Base-by-base conservation (phyloP, 2,797 vertebrate species). In the Falco peregrinus region DNA sequence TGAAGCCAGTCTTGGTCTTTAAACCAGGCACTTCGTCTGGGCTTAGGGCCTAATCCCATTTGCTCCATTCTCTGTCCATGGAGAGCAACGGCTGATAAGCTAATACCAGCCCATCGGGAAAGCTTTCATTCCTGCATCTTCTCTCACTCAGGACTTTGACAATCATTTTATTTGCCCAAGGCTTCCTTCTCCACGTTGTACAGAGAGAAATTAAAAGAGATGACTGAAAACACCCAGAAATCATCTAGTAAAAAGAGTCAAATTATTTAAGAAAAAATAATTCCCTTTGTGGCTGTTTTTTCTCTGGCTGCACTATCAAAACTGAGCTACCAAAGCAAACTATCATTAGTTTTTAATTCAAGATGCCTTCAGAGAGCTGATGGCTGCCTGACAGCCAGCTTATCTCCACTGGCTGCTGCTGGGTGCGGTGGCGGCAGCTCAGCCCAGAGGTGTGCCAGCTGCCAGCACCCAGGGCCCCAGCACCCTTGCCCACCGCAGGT, bases 361-460 rank as follows among this genome's bases (percentile, higher is more conserved):
- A 41, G 33, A 29, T 70, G 47, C 67, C 87, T 87, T 90, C 53
- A 84, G 78, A 84, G 45, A 33, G 29, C 50, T 54, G 71, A 54
- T 28, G 28, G 20, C 39, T 86, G 31, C 61, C 71, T 18, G 45
- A 73, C 67, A 82, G 51, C 45, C 25, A 24, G 13, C 75, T 59
- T 61, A 28, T 69, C 77, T 53, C 67, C 2, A 0, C 61, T 0
- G 0, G 39, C 71, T 81, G 37, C 43, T 0, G 5, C 53, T 0
- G 1, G 51, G 50, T 8, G 16, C 6, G 1, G 60, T 4, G 0
- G 16, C 0, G 0, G 43, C 1, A 2, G 39, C n/a, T 53, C 53
- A 43, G 71, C 29, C 29, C 17, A 29, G 14, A 11, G n/a, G 13
- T 68, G 35, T 10, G 0, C 18, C 35, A 2, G 63, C 12, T 61